Conservation (phyloP, 2,888 invertebrate species). For the Trissolcus brochymenae region DNA sequence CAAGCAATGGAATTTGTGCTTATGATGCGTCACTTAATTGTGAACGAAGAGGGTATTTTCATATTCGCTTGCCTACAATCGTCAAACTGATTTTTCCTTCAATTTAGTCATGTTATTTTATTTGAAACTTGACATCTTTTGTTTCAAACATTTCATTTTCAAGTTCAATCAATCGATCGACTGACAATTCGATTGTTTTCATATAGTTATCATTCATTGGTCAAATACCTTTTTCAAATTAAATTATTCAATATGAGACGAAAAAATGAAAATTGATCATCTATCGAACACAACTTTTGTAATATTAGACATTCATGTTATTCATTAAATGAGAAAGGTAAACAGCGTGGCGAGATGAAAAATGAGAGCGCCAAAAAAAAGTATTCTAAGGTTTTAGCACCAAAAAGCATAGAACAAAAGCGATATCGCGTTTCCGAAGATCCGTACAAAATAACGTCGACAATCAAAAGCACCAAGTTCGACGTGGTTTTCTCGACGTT, state of each 20-base stretch:
- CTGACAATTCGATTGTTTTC: no score
- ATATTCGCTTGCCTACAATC: background rate
- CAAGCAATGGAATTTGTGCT: no score
- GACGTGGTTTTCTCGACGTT: slow-evolving; percentile 24
- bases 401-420: slow-evolving; percentile 20
- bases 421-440: slow-evolving; percentile 20
- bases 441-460: slow-evolving; percentile 24
- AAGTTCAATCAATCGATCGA: background rate
- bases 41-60: background rate
- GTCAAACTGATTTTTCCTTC: background rate
- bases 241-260: no score
- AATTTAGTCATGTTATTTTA: background rate
- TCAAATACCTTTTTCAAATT: no score
- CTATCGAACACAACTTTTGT: no score
- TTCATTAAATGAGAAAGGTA: no score
- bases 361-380: slow-evolving; percentile 11
- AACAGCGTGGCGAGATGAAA: background rate
- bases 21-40: no score
- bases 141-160: background rate
- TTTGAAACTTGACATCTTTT: background rate
- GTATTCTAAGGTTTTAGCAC: slow-evolving; percentile 17
- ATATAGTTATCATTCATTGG: no score
- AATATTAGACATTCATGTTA: no score
- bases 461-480: slow-evolving; percentile 24
- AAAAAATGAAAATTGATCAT: no score